Evolutionary conservation across 1,140 invertebrate species (phyloP).

Genomic region (Drosophila virilis): DNA sequence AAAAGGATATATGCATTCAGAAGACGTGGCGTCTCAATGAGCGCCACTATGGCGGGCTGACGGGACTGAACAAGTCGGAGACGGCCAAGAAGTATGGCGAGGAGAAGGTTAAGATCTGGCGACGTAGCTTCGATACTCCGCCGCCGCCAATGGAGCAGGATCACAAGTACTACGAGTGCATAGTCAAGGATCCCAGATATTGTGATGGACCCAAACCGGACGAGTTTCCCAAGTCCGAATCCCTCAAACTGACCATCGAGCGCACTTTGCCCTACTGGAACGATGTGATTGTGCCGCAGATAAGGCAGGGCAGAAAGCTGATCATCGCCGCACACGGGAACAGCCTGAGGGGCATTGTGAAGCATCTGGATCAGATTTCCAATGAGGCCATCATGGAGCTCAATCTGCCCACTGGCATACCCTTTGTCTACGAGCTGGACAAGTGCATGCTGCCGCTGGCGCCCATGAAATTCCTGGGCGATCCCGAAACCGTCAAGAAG

Average conservation of each 20-base stretch:
- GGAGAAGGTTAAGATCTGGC: slow-evolving; percentile 96
- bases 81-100: slow-evolving; percentile 98
- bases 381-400: slow-evolving; percentile 95
- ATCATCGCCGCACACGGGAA: slow-evolving; percentile 98
- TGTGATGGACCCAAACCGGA: slow-evolving; percentile 88
- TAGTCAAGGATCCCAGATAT: slow-evolving; percentile 92
- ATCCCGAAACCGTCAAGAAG: slow-evolving; percentile 96
- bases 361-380: slow-evolving; percentile 93
- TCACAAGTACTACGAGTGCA: slow-evolving; percentile 93
- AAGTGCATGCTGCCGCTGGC: slow-evolving; percentile 94
- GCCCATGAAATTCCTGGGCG: slow-evolving; percentile 96
- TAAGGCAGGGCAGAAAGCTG: slow-evolving; percentile 94
- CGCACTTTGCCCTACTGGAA: slow-evolving; percentile 97
- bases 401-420: slow-evolving; percentile 97
- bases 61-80: slow-evolving; percentile 97
- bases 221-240: slow-evolving; percentile 96
- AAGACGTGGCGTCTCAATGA: slow-evolving; percentile 97
- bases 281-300: slow-evolving; percentile 93
- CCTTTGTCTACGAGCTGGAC: slow-evolving; percentile 97
- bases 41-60: slow-evolving; percentile 96
- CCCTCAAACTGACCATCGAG: slow-evolving; percentile 95
- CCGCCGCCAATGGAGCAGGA: slow-evolving; percentile 94
- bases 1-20: slow-evolving; percentile 90
- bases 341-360: slow-evolving; percentile 96
- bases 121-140: slow-evolving; percentile 95